Conservation (phyloP, 1,140 invertebrate species). For the Trichonephila inaurata region DNA sequence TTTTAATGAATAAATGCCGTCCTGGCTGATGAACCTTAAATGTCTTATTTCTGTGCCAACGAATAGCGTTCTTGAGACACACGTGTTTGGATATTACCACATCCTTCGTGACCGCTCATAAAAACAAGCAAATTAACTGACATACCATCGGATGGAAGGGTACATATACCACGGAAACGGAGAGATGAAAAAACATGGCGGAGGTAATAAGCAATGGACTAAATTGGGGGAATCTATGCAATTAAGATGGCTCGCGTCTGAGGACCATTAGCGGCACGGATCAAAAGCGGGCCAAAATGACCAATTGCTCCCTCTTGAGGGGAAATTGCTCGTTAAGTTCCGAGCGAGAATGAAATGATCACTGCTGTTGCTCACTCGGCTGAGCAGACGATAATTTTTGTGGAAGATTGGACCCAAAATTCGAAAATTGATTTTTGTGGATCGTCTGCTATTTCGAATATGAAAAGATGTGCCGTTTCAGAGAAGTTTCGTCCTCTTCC, state of each 20-base stretch:
- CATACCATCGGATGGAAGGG: neutral
- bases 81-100: neutral
- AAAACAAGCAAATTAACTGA: slow-evolving; percentile 32
- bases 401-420: neutral
- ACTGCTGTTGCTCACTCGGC: neutral
- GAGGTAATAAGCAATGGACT: slow-evolving; percentile 14
- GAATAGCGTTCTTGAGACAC: neutral
- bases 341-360: slow-evolving; percentile 15
- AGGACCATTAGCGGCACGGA: slow-evolving; percentile 56
- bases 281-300: slow-evolving; percentile 49
- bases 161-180: neutral
- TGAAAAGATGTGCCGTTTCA: too few relatives aligned
- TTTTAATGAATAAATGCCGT: slow-evolving; percentile 3
- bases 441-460: too few relatives aligned
- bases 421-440: neutral
- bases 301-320: slow-evolving; percentile 20
- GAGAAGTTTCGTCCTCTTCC: too few relatives aligned
- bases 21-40: neutral
- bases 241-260: slow-evolving; percentile 61
- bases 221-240: slow-evolving; percentile 60
- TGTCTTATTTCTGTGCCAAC: neutral
- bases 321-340: slow-evolving; percentile 56
- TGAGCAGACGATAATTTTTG: neutral
- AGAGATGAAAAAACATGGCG: neutral
- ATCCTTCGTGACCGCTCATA: neutral